These are phyloP conservation scores for Armadillidium nasatum DNA, from an alignment of 1,140 invertebrate genomes.

Conservation along the genomic window DNA sequence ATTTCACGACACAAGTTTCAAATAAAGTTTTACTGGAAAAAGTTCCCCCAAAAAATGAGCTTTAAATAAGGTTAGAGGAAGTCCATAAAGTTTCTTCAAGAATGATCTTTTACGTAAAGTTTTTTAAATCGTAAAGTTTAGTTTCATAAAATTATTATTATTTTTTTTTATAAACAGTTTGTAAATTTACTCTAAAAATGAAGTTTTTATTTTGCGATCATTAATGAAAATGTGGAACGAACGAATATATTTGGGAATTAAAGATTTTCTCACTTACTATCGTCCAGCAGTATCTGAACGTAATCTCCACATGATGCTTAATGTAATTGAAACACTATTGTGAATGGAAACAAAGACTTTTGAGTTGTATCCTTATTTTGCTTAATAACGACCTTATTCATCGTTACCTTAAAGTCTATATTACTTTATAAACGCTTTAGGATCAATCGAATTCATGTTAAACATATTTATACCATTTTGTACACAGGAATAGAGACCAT, in stretches of 20 bases:
- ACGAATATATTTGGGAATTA: neutral
- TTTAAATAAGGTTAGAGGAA: too few species aligned
- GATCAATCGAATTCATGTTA: neutral
- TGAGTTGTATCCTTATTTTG: neutral
- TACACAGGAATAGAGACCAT: neutral
- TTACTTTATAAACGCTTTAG: neutral
- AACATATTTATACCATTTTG: neutral
- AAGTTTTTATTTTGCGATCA: too few species aligned
- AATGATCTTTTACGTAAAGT: too few species aligned
- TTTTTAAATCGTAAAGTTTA: too few species aligned
- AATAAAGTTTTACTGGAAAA: too few species aligned
- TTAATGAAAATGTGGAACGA: neutral
- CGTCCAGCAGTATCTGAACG: constrained; percentile 36
- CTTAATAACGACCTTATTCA: constrained; percentile 1
- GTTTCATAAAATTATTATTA: too few species aligned
- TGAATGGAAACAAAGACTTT: constrained; percentile 28
- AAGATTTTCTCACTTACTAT: constrained; percentile 19
- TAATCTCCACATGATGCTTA: constrained; percentile 41
- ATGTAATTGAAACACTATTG: constrained; percentile 43
- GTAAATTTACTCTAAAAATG: too few species aligned
- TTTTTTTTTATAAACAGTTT: too few species aligned
- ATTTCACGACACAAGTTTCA: too few species aligned
- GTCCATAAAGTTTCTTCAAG: too few species aligned
- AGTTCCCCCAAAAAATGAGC: too few species aligned
- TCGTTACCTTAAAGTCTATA: neutral